Percentiles rank a stretch among this genome's conserved stretches.
Evolutionary conservation across 2,113 vertebrate genomes (phyloP).

Genomic region (Tetrao urogallus): DNA sequence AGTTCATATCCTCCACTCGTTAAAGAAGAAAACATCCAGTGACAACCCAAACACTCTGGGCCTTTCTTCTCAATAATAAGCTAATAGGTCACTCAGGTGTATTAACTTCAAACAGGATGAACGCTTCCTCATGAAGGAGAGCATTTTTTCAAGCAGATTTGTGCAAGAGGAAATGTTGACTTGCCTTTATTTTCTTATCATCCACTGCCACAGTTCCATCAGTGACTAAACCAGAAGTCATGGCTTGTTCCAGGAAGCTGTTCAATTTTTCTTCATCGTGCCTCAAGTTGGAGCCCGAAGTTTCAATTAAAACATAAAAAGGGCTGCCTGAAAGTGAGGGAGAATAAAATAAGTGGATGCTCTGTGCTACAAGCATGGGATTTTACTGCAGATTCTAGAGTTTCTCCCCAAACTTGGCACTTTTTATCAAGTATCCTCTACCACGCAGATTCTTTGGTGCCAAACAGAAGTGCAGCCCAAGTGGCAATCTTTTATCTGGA

Average conservation of each 20-base stretch:
- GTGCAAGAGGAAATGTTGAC: not conserved
- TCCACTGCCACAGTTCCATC: conserved; percentile 91
- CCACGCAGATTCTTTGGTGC: not conserved
- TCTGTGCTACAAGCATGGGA: not conserved
- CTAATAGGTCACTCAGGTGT: not conserved
- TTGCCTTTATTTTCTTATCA: conserved; percentile 87
- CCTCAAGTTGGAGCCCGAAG: conserved; percentile 83
- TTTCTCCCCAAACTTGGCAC: not conserved
- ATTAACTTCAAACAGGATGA: not conserved
- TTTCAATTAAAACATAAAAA: conserved; percentile 95
- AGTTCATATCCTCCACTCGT: not conserved
- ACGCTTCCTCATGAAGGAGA: fast-evolving
- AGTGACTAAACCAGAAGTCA: conserved; percentile 80
- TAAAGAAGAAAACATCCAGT: not conserved
- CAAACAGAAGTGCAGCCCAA: not conserved
- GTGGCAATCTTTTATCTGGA: not conserved
- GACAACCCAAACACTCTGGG: not conserved
- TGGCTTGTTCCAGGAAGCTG: conserved; percentile 84
- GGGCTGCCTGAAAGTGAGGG: conserved; percentile 80
- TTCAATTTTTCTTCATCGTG: conserved; percentile 92
- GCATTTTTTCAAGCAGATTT: not conserved
- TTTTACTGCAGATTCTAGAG: not conserved
- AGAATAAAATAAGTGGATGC: not conserved
- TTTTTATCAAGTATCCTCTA: fast-evolving
- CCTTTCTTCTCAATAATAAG: not conserved